Percentiles rank a stretch among this genome's conserved stretches.
phyloP scores from a whole-genome alignment of 2,888 invertebrate species.

The Urechis unicinctus region DNA sequence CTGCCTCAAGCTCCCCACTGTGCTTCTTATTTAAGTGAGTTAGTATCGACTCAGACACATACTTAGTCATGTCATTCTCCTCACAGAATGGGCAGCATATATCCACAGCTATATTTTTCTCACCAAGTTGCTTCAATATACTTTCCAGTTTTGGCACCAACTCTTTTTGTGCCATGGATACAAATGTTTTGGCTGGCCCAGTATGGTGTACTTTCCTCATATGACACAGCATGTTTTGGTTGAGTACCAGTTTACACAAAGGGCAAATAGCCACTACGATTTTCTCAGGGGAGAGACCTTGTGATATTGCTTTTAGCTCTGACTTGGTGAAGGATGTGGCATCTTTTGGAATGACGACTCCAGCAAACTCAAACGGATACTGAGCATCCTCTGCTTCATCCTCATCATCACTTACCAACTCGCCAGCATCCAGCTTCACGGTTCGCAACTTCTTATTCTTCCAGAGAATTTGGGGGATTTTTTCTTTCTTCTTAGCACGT shows the following conservation, averaged over 20 bases:
- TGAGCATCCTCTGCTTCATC: background rate
- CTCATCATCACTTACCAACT: background rate
- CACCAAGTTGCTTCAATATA: background rate
- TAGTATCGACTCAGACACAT: background rate
- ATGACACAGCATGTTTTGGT: background rate
- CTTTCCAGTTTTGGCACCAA: background rate
- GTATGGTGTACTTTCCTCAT: background rate
- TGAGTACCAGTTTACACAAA: background rate
- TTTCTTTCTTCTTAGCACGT: too few species aligned
- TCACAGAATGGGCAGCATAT: background rate
- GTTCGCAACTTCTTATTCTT: background rate
- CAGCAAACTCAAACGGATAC: background rate
- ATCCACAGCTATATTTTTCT: too few species aligned
- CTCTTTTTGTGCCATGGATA: background rate
- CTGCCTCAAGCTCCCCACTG: background rate
- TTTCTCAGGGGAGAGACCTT: background rate
- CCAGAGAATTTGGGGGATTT: too few species aligned
- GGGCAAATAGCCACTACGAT: background rate
- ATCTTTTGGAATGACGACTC: background rate
- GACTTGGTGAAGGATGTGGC: background rate
- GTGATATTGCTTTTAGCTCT: background rate
- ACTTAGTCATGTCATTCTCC: background rate
- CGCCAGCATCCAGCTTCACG: background rate
- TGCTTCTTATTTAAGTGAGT: background rate
- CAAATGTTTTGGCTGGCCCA: background rate